Conservation (phyloP, 2,888 invertebrate species). For the Caenorhabditis wallacei region DNA sequence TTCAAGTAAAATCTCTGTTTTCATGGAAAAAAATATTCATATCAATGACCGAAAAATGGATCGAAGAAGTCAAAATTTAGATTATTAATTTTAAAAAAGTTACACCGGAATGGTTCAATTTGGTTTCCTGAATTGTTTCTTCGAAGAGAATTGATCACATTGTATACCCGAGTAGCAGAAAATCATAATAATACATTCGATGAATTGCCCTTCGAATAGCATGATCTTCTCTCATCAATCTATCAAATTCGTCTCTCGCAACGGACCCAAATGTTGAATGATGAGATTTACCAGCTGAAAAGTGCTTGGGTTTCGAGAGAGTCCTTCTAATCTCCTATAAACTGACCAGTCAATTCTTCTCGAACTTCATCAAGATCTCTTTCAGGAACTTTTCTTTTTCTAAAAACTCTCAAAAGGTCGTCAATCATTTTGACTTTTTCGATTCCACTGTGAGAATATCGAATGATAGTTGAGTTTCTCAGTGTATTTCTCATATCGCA, state of each 20-base stretch:
- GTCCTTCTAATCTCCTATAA: background rate
- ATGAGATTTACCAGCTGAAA: slow-evolving; percentile 40
- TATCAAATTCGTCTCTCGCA: slow-evolving; percentile 25
- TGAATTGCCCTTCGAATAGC: slow-evolving; percentile 40
- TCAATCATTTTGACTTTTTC: slow-evolving; percentile 42
- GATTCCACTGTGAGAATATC: slow-evolving; percentile 19
- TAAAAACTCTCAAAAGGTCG: slow-evolving; percentile 26
- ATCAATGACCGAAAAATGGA: background rate
- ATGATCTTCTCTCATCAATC: slow-evolving; percentile 36
- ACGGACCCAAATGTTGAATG: slow-evolving; percentile 41
- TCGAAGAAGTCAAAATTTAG: background rate
- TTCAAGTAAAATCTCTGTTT: slow-evolving; percentile 18
- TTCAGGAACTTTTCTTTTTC: slow-evolving; percentile 28
- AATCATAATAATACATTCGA: slow-evolving; percentile 57
- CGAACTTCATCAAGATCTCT: slow-evolving; percentile 22
- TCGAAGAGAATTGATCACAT: slow-evolving; percentile 6
- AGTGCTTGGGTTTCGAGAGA: too few relatives aligned
- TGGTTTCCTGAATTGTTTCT: background rate
- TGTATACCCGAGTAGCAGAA: slow-evolving; percentile 35
- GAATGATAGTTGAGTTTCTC: slow-evolving; percentile 37
- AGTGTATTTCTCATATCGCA: slow-evolving; percentile 49
- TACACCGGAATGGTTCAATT: slow-evolving; percentile 6
- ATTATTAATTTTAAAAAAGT: background rate
- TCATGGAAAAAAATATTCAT: background rate
- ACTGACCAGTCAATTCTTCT: slow-evolving; percentile 38